Conservation (phyloP, 2,113 vertebrate genomes). For the Campylomormyrus numenius region DNA sequence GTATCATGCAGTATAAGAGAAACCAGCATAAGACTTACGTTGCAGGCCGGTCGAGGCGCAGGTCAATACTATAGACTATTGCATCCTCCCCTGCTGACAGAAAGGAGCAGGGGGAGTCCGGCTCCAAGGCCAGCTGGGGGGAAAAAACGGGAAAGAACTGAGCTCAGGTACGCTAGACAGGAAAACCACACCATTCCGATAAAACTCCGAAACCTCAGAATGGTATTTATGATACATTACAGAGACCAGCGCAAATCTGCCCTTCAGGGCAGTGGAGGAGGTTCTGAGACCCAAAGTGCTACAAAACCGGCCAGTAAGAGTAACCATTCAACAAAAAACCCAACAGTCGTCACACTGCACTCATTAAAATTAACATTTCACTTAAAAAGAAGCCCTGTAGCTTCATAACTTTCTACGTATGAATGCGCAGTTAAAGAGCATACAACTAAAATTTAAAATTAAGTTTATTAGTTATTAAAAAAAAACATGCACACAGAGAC, state of each 20-base stretch:
- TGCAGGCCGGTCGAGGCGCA: constrained; percentile 81
- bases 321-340: background rate
- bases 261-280: background rate
- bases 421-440: background rate
- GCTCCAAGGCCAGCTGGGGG: constrained; percentile 84
- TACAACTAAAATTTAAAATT: background rate
- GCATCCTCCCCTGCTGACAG: constrained; percentile 94
- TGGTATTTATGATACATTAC: background rate
- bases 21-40: constrained; percentile 66
- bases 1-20: background rate
- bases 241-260: background rate
- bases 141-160: background rate
- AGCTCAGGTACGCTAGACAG: background rate
- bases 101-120: constrained; percentile 91
- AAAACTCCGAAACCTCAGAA: background rate
- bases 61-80: constrained; percentile 87
- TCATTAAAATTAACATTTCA: background rate
- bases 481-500: background rate
- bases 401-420: background rate
- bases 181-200: background rate
- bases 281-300: background rate
- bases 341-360: background rate
- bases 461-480: background rate
- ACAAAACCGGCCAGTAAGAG: background rate
- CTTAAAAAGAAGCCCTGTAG: background rate